Evolutionary conservation across 2,113 vertebrate species (phyloP), one percentile per base, ranked within the genome.

Genomic region (Indri indri): DNA sequence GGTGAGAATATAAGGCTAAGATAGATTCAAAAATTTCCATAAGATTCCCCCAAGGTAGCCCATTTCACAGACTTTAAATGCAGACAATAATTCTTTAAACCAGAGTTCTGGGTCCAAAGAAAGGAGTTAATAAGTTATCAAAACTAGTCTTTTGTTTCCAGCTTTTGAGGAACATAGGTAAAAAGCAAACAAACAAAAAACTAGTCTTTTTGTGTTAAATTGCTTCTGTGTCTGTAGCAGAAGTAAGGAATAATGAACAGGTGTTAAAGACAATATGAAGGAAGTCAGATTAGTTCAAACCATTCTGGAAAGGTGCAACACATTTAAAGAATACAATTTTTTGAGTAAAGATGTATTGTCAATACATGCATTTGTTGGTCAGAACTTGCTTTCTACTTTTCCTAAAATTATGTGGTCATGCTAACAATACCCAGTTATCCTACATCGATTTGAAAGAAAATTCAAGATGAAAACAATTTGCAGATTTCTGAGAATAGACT

Each of bases 381-480:
- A 84, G 80, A 94, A 87, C 13, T 79, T 80, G 30, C 30, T 93
- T 90, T 23, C 14, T 68, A 16, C 3, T 66, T 96, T 96, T 83
- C 32, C 14, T 89, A 47, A 47, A 89, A 89, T 88, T 73, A 88
- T 30, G 52, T 71, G 83, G 57, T 87, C 77, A 91, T 93, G 79
- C 68, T 93, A 96, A 96, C 91, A 79, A 57, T 93, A 95, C 37
- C 47, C 63, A 91, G 71, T 94, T 95, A 93, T 79, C 70, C 8
- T 89, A 91, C 77, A 87, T 4, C 82, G 71, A 14, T 93, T 83
- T 80, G 71, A 97, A 80, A 96, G 89, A 74, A 93, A 97, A 89
- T 87, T 83, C 81, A 90, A 96, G 76, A 92, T 77, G 81, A 94
- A 96, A 97, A 96, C 86, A 89, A 94, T 94, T 89, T 94, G 30